Conservation (phyloP, 2,797 vertebrate genomes). For the Merluccius polli region DNA sequence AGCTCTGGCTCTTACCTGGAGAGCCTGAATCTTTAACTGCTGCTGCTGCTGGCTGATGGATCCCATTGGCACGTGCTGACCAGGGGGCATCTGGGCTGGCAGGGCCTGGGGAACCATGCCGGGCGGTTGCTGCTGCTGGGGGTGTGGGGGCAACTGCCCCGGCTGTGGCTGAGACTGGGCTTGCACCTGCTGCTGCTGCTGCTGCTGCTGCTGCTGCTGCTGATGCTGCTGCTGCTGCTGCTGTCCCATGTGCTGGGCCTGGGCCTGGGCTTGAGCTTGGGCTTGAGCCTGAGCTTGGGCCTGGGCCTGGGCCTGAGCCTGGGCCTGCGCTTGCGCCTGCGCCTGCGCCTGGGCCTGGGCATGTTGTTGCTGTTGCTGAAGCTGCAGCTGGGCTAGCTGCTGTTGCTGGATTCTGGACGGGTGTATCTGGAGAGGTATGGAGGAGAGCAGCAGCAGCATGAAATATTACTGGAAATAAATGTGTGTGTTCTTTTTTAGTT, state of each 20-base stretch:
- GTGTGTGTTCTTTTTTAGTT: not conserved
- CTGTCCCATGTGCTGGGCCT: not conserved
- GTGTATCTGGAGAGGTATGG: slow-evolving; percentile 59
- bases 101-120: slow-evolving; percentile 82
- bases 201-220: slow-evolving; percentile 29
- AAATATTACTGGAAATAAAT: not conserved
- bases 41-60: slow-evolving; percentile 77
- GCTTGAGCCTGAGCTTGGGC: slow-evolving; percentile 65
- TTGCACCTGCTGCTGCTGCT: slow-evolving; percentile 60
- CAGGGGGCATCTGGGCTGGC: slow-evolving; percentile 77
- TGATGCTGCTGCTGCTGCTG: slow-evolving; percentile 1
- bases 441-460: not conserved
- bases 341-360: slow-evolving; percentile 51
- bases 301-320: slow-evolving; percentile 50
- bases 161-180: slow-evolving; percentile 69
- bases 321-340: slow-evolving; percentile 31
- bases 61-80: slow-evolving; percentile 77
- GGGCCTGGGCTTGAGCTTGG: slow-evolving; percentile 62
- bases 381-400: slow-evolving; percentile 60
- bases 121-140: slow-evolving; percentile 64
- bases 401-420: slow-evolving; percentile 65
- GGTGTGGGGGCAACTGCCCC: slow-evolving; percentile 79
- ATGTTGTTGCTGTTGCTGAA: slow-evolving; percentile 60
- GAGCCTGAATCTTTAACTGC: slow-evolving; percentile 79
- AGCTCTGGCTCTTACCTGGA: slow-evolving; percentile 71